Base-by-base conservation (phyloP, 2,113 vertebrate genomes). In the Tor tambroides region DNA sequence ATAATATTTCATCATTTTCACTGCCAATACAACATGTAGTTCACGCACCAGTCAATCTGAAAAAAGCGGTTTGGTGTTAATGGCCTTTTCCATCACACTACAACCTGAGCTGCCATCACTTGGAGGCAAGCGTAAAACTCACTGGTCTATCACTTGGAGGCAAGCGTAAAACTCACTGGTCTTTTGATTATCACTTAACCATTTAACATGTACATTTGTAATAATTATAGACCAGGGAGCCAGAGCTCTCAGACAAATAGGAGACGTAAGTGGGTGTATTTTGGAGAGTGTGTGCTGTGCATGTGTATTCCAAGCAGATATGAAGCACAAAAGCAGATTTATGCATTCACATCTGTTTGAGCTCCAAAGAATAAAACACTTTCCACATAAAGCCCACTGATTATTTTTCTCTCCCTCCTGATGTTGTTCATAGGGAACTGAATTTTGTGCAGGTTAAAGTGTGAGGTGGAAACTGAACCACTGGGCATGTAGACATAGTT, bases 1-100 rank as follows among this genome's bases (percentile, higher is more conserved):
- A n/a, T 59, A 84, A 87, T 86, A 80, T 84, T 89, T 90, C 84
- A 89, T 90, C 54, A 87, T 89, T 89, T 87, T 80, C 86, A 49
- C 65, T 87, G 84, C 76, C 88, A 89, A 89, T 90, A 89, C 38
- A 83, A 86, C 84, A 89, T 77, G 89, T 86, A 81, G 35, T 80
- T 89, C 86, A 88, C 67, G 83, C 88, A 75, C 74, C 84, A 87
- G 86, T 89, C 86, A 76, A 80, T 87, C 74, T 75, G 75, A 86
- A 84, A 87, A 89, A 90, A 82, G 30, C 56, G 19, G 87, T 74
- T 81, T 77, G 15, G 79, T 59, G 71, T 85, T 85, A 90, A 90
- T 87, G 83, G 86, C 83, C 85, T 90, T 87, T 87, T 89, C 80
- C 78, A 85, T 89, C 75, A 83, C 59, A 83, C 79, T 76, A 78